Conservation (phyloP, 2,797 vertebrate species). For the Benthosema pterotum region DNA sequence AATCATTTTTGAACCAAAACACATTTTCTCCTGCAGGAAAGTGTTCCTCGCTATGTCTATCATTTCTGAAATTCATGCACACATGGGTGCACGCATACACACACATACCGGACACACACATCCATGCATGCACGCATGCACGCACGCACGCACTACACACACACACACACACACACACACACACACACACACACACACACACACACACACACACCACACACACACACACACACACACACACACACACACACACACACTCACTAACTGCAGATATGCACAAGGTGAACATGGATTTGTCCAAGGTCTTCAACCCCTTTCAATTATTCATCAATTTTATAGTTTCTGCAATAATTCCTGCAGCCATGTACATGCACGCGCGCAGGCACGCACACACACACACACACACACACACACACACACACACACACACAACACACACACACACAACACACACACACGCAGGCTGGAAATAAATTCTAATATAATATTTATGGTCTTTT, state of each 20-base stretch:
- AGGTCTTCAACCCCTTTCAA: too few species aligned
- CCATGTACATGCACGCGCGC: background rate
- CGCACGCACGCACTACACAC: background rate
- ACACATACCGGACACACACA: background rate
- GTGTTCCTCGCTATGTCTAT: too few species aligned
- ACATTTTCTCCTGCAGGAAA: too few species aligned
- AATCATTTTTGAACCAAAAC: too few species aligned
- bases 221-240: background rate
- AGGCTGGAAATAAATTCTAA: background rate
- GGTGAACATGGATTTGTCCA: too few species aligned
- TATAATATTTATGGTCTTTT: too few species aligned
- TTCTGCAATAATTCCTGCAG: background rate
- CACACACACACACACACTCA: background rate
- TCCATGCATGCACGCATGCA: background rate
- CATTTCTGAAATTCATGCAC: too few species aligned
- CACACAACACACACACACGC: constrained; percentile 1
- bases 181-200: too few species aligned
- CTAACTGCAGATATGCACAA: background rate
- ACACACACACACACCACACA: too few species aligned
- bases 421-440: background rate
- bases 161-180: too few species aligned
- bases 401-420: background rate
- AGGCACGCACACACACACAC: background rate
- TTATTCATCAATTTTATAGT: too few species aligned
- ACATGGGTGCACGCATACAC: too few species aligned